Percentiles rank a stretch among this genome's conserved stretches.
Evolutionary conservation across 2,113 vertebrate genomes (phyloP).

Genomic region (Labeo rohita): DNA sequence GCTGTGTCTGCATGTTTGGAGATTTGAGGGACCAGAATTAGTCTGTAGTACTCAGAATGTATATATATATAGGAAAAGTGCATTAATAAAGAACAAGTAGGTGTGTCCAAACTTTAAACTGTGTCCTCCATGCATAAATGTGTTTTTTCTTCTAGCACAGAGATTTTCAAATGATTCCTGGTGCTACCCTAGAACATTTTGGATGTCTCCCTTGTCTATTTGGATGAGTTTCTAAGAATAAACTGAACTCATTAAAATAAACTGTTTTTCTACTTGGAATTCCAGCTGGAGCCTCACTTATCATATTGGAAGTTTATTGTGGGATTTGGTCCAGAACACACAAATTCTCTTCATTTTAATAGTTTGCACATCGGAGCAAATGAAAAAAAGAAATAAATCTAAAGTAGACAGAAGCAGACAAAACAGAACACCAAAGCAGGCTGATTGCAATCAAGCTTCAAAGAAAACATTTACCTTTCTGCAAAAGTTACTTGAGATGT

Average conservation of each 20-base stretch:
- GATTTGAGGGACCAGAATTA: not conserved
- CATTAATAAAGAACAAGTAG: not conserved
- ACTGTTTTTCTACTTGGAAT: not conserved
- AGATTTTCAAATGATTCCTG: not conserved
- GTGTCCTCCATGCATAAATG: not conserved
- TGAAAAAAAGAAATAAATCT: not conserved
- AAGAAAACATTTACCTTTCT: slow-evolving; percentile 73
- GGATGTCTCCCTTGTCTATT: not conserved
- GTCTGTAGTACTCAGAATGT: not conserved
- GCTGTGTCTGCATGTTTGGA: not conserved
- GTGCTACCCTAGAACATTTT: not conserved
- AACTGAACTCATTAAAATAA: not conserved
- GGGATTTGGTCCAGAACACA: not conserved
- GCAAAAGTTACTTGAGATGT: slow-evolving; percentile 63
- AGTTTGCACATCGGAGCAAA: not conserved
- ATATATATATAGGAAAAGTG: not conserved
- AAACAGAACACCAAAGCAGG: slow-evolving; percentile 48
- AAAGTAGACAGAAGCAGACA: not conserved
- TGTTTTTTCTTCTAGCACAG: not conserved
- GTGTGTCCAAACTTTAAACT: not conserved
- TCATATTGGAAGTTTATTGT: not conserved
- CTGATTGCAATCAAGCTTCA: slow-evolving; percentile 50
- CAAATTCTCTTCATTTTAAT: not conserved
- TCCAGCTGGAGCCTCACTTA: not conserved
- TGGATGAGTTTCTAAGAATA: not conserved